phyloP scores from a whole-genome alignment of 2,888 invertebrate genomes.

The Seira sanloemensis region DNA sequence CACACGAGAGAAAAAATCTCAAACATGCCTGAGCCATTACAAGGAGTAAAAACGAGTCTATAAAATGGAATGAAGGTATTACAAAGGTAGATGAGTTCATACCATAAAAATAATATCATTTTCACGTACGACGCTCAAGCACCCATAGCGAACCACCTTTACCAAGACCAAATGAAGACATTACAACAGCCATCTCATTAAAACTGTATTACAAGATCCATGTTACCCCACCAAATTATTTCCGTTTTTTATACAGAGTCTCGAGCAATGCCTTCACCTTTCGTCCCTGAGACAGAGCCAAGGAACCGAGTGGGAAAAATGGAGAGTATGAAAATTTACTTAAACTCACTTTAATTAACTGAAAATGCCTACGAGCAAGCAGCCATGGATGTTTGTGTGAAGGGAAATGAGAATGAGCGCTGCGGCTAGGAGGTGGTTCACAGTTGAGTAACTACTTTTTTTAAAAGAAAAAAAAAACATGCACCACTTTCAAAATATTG shows the following conservation, averaged over 20 bases:
- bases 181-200: background rate
- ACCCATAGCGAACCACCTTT: conserved; percentile 23
- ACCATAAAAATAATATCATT: conserved; percentile 22
- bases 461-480: background rate
- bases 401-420: background rate
- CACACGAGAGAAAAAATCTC: background rate
- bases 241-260: too few species aligned
- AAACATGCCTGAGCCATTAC: background rate
- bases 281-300: conserved; percentile 12
- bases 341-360: conserved; percentile 61
- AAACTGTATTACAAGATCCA: background rate
- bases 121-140: conserved; percentile 42
- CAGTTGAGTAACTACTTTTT: background rate
- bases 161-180: background rate
- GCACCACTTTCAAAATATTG: too few species aligned
- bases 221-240: background rate
- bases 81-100: background rate
- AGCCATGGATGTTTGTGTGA: background rate
- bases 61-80: background rate
- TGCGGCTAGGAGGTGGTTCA: background rate
- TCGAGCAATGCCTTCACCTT: background rate
- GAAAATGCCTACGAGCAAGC: conserved; percentile 48
- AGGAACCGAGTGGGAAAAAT: background rate
- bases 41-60: background rate
- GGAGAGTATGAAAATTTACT: conserved; percentile 51